These are phyloP conservation scores for Eupithecia dodoneata DNA, from an alignment of 2,888 invertebrate species.

Conservation along the genomic window DNA sequence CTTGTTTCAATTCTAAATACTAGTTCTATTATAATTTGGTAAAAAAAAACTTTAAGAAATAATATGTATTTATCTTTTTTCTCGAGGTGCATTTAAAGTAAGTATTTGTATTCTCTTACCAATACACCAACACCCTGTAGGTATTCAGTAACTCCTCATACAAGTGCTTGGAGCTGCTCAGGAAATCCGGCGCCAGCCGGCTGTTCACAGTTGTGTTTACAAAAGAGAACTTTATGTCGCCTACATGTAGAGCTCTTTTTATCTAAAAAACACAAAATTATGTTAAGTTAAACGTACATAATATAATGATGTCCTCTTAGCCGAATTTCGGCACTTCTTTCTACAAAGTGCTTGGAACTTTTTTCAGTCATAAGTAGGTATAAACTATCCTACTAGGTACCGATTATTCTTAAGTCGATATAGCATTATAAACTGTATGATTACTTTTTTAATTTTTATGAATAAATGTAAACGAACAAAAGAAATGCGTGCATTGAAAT, in stretches of 20 bases:
- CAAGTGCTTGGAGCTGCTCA: slow-evolving; percentile 62
- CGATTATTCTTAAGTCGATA: too few relatives aligned
- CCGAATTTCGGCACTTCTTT: neutral
- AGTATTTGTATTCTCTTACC: slow-evolving; percentile 47
- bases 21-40: too few relatives aligned
- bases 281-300: neutral
- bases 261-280: slow-evolving; percentile 33
- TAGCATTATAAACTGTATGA: too few relatives aligned
- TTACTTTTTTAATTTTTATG: too few relatives aligned
- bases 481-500: too few relatives aligned
- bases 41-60: too few relatives aligned
- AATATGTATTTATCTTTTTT: neutral
- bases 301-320: neutral
- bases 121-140: slow-evolving; percentile 70
- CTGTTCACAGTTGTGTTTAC: slow-evolving; percentile 69
- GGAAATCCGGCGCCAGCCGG: slow-evolving; percentile 64
- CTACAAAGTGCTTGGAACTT: too few relatives aligned
- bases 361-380: too few relatives aligned
- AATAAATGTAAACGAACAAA: too few relatives aligned
- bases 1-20: too few relatives aligned
- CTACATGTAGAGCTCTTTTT: slow-evolving; percentile 71
- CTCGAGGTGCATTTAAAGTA: neutral
- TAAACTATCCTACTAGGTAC: too few relatives aligned
- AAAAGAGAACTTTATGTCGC: slow-evolving; percentile 61
- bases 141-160: slow-evolving; percentile 67